A percentile compares a stretch with the other conserved stretches of the same genome.
Evolutionary conservation across 2,113 vertebrate species (phyloP).

Genomic region (Prionailurus viverrinus): DNA sequence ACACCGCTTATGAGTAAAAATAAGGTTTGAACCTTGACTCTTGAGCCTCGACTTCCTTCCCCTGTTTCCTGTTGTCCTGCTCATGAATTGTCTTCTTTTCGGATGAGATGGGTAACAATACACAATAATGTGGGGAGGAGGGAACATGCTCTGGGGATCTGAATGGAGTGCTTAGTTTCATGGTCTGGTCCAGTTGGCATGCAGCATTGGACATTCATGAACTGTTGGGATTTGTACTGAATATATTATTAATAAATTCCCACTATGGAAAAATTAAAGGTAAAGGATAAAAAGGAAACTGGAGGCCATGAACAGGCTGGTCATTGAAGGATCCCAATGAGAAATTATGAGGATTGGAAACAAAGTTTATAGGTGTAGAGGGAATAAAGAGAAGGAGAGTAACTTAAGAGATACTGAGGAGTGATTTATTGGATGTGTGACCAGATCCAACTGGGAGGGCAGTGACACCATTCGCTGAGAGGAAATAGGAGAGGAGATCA

Average conservation of each 20-base stretch:
- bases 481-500: accelerated
- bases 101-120: background rate
- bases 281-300: background rate
- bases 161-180: background rate
- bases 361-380: background rate
- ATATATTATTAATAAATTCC: background rate
- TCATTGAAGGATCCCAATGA: background rate
- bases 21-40: background rate
- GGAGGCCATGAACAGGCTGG: background rate
- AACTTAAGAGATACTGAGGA: background rate
- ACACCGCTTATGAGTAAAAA: background rate
- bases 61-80: background rate
- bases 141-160: background rate
- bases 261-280: background rate
- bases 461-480: background rate
- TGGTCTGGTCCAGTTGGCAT: background rate
- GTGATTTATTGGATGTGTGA: background rate
- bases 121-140: accelerated
- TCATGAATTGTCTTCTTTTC: background rate
- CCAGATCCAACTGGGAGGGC: background rate
- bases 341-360: background rate
- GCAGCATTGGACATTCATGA: background rate
- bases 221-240: background rate
- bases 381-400: background rate
- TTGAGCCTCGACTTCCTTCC: background rate